Base-by-base conservation (phyloP, 2,113 vertebrate genomes). In the Tricholaema leucomelas region DNA sequence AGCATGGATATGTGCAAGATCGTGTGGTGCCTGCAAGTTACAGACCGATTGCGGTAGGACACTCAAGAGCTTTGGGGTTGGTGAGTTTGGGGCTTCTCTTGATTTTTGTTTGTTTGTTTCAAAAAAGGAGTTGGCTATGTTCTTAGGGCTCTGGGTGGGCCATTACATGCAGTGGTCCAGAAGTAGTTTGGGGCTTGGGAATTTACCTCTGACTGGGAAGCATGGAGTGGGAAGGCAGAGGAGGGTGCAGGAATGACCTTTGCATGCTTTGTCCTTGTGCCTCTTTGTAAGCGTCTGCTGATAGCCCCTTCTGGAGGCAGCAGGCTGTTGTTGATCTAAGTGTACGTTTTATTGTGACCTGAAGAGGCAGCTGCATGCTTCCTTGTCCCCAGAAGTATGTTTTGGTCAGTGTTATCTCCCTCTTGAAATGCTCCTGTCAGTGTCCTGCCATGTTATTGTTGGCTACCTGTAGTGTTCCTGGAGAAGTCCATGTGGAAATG, bases 1-100 rank as follows among this genome's bases (percentile, higher is more conserved):
- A 30, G 69, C 65, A 33, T 42, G 38, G 35, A 27, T 8, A 35
- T 20, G 7, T 0, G 0, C 8, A 6, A 5, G 0, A 50, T 48
- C 48, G 23, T 5, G 4, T 58, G n/a, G 23, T 83, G 35, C 36
- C 56, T 61, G 67, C 9, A 16, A 50, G 28, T 19, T 61, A 1
- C 4, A 15, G 79, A 46, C 5, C 42, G 27, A 10, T 14, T 19
- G 44, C 1, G 1, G 60, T 40, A 64, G 33, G 42, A 17, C 24
- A 3, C 40, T 64, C 14, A 28, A 18, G 35, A 17, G 27, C 46
- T 10, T 5, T 15, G 42, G 23, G 48, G n/a, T 27, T 48, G 56
- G 31, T n/a, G 64, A 8, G 35, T 61, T 25, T 60, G 64, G 4
- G 42, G 16, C 18, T 40, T 64, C 9, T 28, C 16, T 40, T 12